Base-by-base conservation (phyloP, 2,888 invertebrate genomes). In the Esperia sulphurella region DNA sequence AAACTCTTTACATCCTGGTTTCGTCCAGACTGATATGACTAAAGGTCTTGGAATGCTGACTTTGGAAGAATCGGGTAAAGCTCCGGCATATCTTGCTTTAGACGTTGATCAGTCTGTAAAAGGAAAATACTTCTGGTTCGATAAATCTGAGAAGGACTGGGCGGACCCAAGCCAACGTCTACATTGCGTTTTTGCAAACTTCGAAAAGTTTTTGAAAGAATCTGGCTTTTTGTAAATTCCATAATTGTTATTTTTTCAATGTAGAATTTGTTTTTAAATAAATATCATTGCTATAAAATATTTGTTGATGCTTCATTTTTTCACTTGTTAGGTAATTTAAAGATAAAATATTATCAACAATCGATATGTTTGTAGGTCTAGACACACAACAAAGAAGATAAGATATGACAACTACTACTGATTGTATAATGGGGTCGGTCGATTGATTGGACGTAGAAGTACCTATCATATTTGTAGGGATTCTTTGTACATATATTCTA, bases 1-100 rank as follows among this genome's bases (percentile, higher is more conserved):
- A 0, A 65, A 71, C 43, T 57, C 61, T 0, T 12, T 71, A 0
- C 61, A 71, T 43, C 69, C 71, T 8, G 71, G 71, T 8, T 62
- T 61, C 35, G 65, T 69, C 0, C 50, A 60, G 47, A 68, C 68
- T 0, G 54, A 59, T 29, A 65, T 69, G 65, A 66, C 68, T 0
- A 58, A 50, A n/a, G 46, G 49, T 6, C 31, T 30, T 10, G 63
- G 65, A 6, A 7, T 43, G 9, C 37, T 61, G 28, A 54, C 63
- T 0, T 8, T 53, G 14, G 58, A 59, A 3, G 59, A 66, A 38
- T 44, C 62, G 6, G 51, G 57, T 29, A 40, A 52, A 42, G 52
- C 63, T 0, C 65, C 68, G 1, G 58, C 51, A 0, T 63, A 62
- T 44, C 43, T 68, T 28, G 67, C 61, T 0, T 49, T 68, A 33